These are phyloP conservation scores for Plutella xylostella DNA, from an alignment of 2,888 invertebrate genomes.

Conservation along the genomic window DNA sequence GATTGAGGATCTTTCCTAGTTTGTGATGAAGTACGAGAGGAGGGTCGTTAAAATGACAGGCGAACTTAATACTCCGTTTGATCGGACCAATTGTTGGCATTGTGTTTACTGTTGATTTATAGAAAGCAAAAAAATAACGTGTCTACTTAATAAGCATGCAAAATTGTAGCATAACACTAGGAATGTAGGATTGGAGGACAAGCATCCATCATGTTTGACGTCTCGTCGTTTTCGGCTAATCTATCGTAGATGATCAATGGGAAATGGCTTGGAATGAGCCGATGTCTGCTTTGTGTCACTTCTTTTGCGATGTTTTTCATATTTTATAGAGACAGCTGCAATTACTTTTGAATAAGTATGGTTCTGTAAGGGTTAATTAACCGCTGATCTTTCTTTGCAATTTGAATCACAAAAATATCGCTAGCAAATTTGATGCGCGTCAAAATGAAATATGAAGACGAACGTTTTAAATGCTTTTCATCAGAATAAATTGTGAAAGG, in stretches of 20 bases:
- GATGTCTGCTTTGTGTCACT: slow-evolving; percentile 22
- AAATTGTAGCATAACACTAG: slow-evolving; percentile 19
- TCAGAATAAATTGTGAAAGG: slow-evolving; percentile 1
- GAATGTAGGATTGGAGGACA: slow-evolving; percentile 46
- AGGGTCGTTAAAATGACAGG: slow-evolving; percentile 65
- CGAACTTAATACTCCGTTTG: slow-evolving; percentile 68
- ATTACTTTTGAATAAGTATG: slow-evolving; percentile 25
- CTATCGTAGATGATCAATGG: slow-evolving; percentile 49
- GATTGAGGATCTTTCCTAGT: neutral
- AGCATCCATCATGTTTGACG: slow-evolving; percentile 52
- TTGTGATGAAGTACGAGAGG: slow-evolving; percentile 37
- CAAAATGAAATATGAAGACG: too few relatives aligned
- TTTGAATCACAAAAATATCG: too few relatives aligned
- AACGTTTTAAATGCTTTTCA: neutral
- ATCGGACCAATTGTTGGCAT: slow-evolving; percentile 67
- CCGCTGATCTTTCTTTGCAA: slow-evolving; percentile 19
- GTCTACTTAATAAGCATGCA: slow-evolving; percentile 35
- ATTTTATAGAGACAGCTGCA: slow-evolving; percentile 22
- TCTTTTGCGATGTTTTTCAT: slow-evolving; percentile 27
- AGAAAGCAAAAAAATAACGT: slow-evolving; percentile 47
- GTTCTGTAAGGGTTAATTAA: slow-evolving; percentile 28
- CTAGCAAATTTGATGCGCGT: too few relatives aligned
- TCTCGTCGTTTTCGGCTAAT: slow-evolving; percentile 45
- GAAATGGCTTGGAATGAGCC: slow-evolving; percentile 38
- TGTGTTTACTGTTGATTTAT: slow-evolving; percentile 59